Conservation (phyloP, 2,797 vertebrate genomes). For the Gymnodraco acuticeps region DNA sequence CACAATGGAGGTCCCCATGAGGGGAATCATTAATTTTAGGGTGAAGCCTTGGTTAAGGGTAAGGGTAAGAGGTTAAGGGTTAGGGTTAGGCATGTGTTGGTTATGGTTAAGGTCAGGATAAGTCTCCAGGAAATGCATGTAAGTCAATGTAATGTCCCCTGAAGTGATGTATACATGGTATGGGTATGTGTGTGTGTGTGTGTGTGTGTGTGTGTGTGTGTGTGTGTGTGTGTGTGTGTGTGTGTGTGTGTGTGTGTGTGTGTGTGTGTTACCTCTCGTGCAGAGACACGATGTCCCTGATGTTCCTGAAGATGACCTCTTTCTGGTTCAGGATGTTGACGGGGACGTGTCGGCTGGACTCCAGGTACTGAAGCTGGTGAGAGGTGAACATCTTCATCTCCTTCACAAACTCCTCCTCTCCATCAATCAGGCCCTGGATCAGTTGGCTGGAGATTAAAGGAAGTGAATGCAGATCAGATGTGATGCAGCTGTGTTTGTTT, state of each 20-base stretch:
- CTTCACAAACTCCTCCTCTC: slow-evolving; percentile 91
- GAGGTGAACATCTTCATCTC: slow-evolving; percentile 89
- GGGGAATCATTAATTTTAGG: too few species aligned
- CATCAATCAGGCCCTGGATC: slow-evolving; percentile 90
- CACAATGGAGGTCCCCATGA: too few species aligned
- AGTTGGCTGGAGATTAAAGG: slow-evolving; percentile 80
- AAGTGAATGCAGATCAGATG: slow-evolving; percentile 10
- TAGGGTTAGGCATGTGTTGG: too few species aligned
- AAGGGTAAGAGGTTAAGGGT: too few species aligned
- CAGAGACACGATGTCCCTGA: slow-evolving; percentile 89
- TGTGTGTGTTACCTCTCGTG: slow-evolving; percentile 87
- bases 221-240: background rate
- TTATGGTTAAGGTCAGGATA: too few species aligned
- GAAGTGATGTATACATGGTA: too few species aligned
- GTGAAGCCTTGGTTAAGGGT: too few species aligned
- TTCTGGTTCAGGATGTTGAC: slow-evolving; percentile 88
- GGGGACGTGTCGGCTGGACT: slow-evolving; percentile 81
- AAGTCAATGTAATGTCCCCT: too few species aligned
- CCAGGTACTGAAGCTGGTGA: slow-evolving; percentile 87
- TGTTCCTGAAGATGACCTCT: slow-evolving; percentile 92
- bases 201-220: background rate
- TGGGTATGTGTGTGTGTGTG: too few species aligned
- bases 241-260: too few species aligned
- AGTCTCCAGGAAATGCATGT: too few species aligned
- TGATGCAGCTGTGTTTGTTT: background rate